Evolutionary conservation across 2,888 invertebrate genomes (phyloP).

Genomic region (Nomada hirtipes): DNA sequence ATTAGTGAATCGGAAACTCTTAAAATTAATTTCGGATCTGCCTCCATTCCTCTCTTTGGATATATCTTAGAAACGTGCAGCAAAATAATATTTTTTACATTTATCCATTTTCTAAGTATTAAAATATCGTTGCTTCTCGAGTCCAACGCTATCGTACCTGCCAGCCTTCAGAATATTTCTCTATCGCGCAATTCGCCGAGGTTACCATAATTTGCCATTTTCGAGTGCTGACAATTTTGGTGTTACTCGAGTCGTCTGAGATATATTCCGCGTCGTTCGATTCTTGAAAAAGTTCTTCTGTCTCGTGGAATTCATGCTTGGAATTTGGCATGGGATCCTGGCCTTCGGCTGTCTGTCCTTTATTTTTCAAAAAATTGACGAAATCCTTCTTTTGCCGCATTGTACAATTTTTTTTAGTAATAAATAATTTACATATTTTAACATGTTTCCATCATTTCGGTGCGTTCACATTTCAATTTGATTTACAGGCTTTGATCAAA

Average conservation of each 20-base stretch:
- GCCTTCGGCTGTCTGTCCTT: neutral
- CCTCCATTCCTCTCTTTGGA: slow-evolving; percentile 23
- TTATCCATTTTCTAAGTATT: neutral
- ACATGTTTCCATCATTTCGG: slow-evolving; percentile 42
- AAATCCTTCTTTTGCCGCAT: slow-evolving; percentile 27
- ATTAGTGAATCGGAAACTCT: slow-evolving; percentile 17
- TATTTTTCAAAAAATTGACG: neutral
- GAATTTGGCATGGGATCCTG: neutral
- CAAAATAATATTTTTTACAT: slow-evolving; percentile 7
- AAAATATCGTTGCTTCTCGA: slow-evolving; percentile 3
- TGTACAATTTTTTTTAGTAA: neutral
- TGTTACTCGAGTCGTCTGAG: neutral
- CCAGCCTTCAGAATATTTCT: slow-evolving; percentile 58
- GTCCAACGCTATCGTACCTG: slow-evolving; percentile 48
- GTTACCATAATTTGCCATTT: slow-evolving; percentile 66
- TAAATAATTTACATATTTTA: slow-evolving; percentile 8
- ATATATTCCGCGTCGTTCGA: neutral
- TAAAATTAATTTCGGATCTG: slow-evolving; percentile 21
- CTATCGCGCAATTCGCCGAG: slow-evolving; percentile 59
- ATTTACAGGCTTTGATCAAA: slow-evolving; percentile 10
- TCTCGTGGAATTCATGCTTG: slow-evolving; percentile 9
- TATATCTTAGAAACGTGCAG: slow-evolving; percentile 43
- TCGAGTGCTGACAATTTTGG: slow-evolving; percentile 25
- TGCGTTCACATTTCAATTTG: slow-evolving; percentile 27
- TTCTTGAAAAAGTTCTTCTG: neutral